phyloP scores from a whole-genome alignment of 2,113 vertebrate species.

The Myiozetetes cayanensis region DNA sequence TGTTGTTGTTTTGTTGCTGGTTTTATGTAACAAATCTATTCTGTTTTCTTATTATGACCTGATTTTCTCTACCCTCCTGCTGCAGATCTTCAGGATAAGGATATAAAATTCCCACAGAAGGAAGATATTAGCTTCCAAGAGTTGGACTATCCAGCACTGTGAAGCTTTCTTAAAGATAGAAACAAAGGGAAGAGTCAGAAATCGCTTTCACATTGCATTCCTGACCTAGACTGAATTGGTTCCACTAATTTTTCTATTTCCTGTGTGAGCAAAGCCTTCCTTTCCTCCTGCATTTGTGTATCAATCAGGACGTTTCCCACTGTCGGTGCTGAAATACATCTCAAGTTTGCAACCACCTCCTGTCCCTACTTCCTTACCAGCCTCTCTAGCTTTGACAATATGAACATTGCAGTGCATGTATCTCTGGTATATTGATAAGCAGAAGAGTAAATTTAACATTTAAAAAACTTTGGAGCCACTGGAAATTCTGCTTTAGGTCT shows the following conservation, averaged over 20 bases:
- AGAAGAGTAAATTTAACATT: neutral
- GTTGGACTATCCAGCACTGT: neutral
- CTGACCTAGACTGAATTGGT: neutral
- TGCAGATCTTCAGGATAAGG: neutral
- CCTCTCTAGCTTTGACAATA: neutral
- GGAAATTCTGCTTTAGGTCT: neutral
- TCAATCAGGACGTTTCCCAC: neutral
- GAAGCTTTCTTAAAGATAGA: neutral
- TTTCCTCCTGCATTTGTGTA: rapidly evolving
- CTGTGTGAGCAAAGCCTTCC: neutral
- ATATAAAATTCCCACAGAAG: neutral
- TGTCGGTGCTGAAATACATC: neutral
- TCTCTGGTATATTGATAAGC: neutral
- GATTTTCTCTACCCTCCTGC: neutral
- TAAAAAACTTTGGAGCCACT: neutral
- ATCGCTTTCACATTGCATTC: neutral
- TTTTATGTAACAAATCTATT: neutral
- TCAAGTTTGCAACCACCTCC: neutral
- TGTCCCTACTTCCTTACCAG: neutral
- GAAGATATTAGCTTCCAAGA: neutral
- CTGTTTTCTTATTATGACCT: neutral
- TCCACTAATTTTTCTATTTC: neutral
- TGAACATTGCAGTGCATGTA: neutral
- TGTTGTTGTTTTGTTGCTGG: neutral
- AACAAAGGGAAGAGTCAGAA: neutral